Base-by-base conservation (phyloP, 2,113 vertebrate species). In the Psephotus haematonotus region DNA sequence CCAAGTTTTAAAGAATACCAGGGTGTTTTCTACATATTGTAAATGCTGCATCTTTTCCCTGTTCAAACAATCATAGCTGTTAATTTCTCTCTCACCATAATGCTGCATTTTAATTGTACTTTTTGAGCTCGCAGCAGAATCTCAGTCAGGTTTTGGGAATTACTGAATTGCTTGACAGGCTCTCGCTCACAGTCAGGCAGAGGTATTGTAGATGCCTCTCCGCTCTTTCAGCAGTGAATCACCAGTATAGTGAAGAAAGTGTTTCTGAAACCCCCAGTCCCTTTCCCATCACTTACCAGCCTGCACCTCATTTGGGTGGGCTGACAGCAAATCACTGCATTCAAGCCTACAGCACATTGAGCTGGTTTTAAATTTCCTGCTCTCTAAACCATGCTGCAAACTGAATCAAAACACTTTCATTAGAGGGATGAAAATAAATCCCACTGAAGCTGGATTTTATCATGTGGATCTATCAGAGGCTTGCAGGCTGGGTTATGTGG, bases 361-460 rank as follows among this genome's bases (percentile, higher is more conserved):
- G 63, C 37, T 91, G 70, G 92, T 95, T 96, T 96, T 89, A 84
- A 91, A 97, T 96, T 96, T 95, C 90, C 88, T 97, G 85, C 70
- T 92, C 70, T 91, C 86, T 88, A 97, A 94, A 92, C 90, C 78
- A 63, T 74, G 49, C 78, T 95, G 41, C 84, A 95, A 95, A 80
- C 53, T 35, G 90, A 87, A 87, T 87, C 80, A 92, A 91, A 95
- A 92, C 53, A 31, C 69, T 97, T 96, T 86, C 90, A 94, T 96
- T 95, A 91, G 62, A 76, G 49, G 92, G 93, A 92, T 93, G 86
- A 93, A 94, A 95, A 94, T 84, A 92, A 96, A 97, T 92, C 88
- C 86, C 83, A 35, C 64, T 72, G 76, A 88, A 90, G 86, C 90
- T 93, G 88, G 77, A 64, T 91, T 96, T 95, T 95, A 86, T 94